Evolutionary conservation across 2,888 invertebrate genomes (phyloP), one percentile per base, ranked within the genome.

Genomic region (Xanthorhoe designata): DNA sequence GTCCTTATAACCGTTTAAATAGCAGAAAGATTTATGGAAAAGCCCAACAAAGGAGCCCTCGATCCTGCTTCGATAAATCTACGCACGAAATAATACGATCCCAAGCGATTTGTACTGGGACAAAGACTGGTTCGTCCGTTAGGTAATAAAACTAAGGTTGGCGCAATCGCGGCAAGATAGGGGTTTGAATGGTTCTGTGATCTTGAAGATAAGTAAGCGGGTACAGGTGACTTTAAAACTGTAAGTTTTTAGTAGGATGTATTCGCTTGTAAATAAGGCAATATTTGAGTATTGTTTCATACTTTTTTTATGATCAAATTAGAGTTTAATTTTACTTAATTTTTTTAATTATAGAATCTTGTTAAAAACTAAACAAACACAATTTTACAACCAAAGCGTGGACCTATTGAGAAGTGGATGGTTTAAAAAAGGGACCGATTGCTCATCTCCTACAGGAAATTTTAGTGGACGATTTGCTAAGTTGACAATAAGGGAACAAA

Each of bases 1-100:
- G 85, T 88, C 89, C 89, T 91, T 90, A 91, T 91, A 92, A 90
- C 88, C 90, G 89, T 88, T 91, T 91, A 91, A 90, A 89, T 89
- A 89, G 88, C 85, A 84, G 82, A 84, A 85, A 88, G 90, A 92
- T 91, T 91, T 92, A 91, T 90, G 88, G 85, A 85, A 87, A 88
- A 89, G 75, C 87, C 91, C 89, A 88, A 91, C 90, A 91, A 91
- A 90, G 83, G 86, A 87, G 86, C 83, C 85, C 83, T 83, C 87
- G 84, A 87, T 86, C 86, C 82, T 84, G 83, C 82, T 83, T 83
- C 90, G 82, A 92, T 92, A 92, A 91, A 92, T 92, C 91, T 90
- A 88, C 88, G 85, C 84, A 87, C 87, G 85, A 90, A 90, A 90
- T 90, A 92, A 91, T 91, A 89, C 89, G 87, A 89, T 89, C 87